Evolutionary conservation across 2,113 vertebrate species (phyloP).

Genomic region (Axis porcinus): DNA sequence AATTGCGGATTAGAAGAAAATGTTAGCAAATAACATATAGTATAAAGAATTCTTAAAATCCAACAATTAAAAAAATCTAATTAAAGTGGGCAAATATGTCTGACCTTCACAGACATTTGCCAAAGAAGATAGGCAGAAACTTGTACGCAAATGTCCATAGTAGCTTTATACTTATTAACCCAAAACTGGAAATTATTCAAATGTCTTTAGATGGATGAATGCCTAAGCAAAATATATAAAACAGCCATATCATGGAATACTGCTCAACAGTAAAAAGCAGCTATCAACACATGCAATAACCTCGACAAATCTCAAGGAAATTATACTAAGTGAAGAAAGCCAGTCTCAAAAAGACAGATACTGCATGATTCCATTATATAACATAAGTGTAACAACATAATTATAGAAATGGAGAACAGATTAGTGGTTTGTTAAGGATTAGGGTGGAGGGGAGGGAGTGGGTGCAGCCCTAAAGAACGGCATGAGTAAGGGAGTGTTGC

Average conservation of each 20-base stretch:
- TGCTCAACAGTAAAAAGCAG: neutral
- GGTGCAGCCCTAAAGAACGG: neutral
- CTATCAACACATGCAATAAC: neutral
- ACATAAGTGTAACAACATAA: neutral
- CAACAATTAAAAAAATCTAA: neutral
- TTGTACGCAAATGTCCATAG: no score
- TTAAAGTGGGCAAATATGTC: neutral
- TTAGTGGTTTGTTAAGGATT: neutral
- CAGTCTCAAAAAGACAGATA: neutral
- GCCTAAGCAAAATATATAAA: neutral
- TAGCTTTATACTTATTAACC: neutral
- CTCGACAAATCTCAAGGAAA: neutral
- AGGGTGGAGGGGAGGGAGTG: neutral
- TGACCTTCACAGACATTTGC: neutral
- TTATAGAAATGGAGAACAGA: conserved; percentile 27
- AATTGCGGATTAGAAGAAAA: neutral
- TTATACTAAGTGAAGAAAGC: conserved; percentile 24
- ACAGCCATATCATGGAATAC: neutral
- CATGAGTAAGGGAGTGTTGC: neutral
- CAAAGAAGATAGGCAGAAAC: neutral
- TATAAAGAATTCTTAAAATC: neutral
- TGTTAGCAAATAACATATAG: neutral
- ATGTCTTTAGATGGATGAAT: neutral
- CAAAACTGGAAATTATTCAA: neutral
- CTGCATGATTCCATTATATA: neutral